These are phyloP conservation scores for Luperina testacea DNA, from an alignment of 2,888 invertebrate genomes.

Conservation along the genomic window DNA sequence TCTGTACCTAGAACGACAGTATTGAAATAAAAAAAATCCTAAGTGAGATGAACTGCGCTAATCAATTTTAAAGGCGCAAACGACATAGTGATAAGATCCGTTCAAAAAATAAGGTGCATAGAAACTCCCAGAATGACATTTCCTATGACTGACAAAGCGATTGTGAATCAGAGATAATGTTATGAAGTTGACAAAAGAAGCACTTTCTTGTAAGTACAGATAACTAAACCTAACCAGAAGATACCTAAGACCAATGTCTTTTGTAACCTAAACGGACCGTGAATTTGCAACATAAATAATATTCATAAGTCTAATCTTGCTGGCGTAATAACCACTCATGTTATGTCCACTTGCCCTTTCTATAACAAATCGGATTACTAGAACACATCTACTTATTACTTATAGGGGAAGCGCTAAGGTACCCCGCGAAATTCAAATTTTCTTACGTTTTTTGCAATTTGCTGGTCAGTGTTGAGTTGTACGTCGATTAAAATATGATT, in stretches of 20 bases:
- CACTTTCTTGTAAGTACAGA: not conserved
- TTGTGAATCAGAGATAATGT: not conserved
- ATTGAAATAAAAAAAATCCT: not conserved
- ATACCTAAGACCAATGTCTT: not conserved
- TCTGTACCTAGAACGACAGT: not conserved
- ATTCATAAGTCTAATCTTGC: not conserved
- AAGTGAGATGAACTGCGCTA: not conserved
- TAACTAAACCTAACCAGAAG: not conserved
- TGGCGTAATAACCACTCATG: not conserved
- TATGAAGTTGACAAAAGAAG: not conserved
- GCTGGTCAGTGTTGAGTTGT: too few species aligned
- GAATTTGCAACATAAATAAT: constrained; percentile 12
- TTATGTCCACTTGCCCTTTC: not conserved
- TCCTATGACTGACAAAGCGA: not conserved
- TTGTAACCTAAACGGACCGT: not conserved
- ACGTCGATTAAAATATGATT: too few species aligned
- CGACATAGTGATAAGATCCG: not conserved
- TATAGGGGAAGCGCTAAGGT: too few species aligned
- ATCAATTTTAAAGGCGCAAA: not conserved
- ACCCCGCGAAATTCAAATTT: too few species aligned
- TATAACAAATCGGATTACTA: constrained; percentile 10
- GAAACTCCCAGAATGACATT: not conserved
- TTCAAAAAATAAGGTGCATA: not conserved
- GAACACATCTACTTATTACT: not conserved
- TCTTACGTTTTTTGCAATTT: too few species aligned